phyloP scores from a whole-genome alignment of 1,140 invertebrate genomes.

The Scaptodrosophila lebanonensis region DNA sequence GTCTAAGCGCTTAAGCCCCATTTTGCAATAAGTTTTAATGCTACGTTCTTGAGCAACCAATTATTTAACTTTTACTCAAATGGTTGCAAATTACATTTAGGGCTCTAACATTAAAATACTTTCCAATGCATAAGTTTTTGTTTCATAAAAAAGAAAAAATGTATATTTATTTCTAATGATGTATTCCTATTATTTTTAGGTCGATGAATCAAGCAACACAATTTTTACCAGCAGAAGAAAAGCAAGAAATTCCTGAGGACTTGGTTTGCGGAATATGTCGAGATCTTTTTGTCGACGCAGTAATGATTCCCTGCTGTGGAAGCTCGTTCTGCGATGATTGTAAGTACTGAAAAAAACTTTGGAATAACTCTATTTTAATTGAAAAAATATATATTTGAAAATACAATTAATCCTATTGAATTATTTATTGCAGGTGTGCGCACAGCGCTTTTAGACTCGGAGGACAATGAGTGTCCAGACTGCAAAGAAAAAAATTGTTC shows the following conservation, averaged over 20 bases:
- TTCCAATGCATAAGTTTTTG: too few species aligned
- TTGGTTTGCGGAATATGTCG: slow-evolving; percentile 94
- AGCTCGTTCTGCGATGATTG: slow-evolving; percentile 99
- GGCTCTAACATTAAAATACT: too few species aligned
- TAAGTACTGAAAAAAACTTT: slow-evolving; percentile 78
- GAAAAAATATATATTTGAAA: too few species aligned
- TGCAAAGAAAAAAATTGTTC: slow-evolving; percentile 95
- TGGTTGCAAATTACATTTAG: too few species aligned
- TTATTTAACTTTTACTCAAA: too few species aligned
- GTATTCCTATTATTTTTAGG: slow-evolving; percentile 17
- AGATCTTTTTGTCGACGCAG: slow-evolving; percentile 95
- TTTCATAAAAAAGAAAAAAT: background rate
- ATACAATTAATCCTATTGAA: slow-evolving; percentile 26
- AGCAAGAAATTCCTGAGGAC: slow-evolving; percentile 90
- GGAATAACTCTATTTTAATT: background rate
- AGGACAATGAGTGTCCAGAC: slow-evolving; percentile 95
- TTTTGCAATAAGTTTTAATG: too few species aligned
- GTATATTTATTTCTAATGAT: background rate
- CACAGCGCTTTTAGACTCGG: slow-evolving; percentile 91
- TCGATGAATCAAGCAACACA: slow-evolving; percentile 36
- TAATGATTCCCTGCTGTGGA: slow-evolving; percentile 97
- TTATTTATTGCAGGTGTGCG: slow-evolving; percentile 85
- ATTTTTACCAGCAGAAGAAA: slow-evolving; percentile 45
- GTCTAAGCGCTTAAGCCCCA: too few species aligned
- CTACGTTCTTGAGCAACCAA: too few species aligned